A percentile compares a stretch with the other conserved stretches of the same genome.
Evolutionary conservation across 1,140 invertebrate species (phyloP).

Genomic region (Zophobas morio): DNA sequence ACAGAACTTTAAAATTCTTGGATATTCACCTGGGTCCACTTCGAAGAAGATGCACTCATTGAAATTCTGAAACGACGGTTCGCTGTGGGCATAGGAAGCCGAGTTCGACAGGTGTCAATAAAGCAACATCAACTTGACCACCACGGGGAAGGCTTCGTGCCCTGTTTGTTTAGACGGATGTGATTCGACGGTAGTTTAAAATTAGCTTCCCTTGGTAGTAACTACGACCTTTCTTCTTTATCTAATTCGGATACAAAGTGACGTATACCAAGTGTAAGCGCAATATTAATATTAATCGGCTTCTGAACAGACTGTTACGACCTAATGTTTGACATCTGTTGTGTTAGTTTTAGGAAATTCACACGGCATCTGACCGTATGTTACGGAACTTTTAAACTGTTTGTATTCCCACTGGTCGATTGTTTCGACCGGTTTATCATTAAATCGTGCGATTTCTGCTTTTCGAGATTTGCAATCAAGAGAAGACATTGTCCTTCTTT

Average conservation of each 20-base stretch:
- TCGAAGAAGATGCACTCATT: not conserved
- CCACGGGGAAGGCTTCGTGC: not conserved
- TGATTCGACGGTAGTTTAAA: conserved; percentile 17
- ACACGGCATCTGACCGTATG: conserved; percentile 29
- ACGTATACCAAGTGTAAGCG: conserved; percentile 17
- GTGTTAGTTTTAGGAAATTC: conserved; percentile 37
- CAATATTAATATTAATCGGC: conserved; percentile 36
- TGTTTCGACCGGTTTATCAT: conserved; percentile 24
- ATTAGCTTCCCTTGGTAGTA: conserved; percentile 32
- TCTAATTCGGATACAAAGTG: conserved; percentile 16
- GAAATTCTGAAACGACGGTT: not conserved
- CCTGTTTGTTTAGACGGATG: not conserved
- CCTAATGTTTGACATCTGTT: conserved; percentile 41
- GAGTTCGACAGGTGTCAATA: not conserved
- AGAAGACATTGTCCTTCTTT: not conserved
- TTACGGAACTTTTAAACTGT: conserved; percentile 13
- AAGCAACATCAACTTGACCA: not conserved
- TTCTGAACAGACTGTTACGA: conserved; percentile 10
- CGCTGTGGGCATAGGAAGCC: not conserved
- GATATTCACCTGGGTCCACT: conserved; percentile 9
- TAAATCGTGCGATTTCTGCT: not conserved
- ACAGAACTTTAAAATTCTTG: conserved; percentile 5
- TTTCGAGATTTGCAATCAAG: not conserved
- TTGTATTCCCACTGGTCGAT: conserved; percentile 7
- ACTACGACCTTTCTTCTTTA: not conserved